Percentiles rank a stretch among this genome's conserved stretches.
Evolutionary conservation across 2,888 invertebrate genomes (phyloP).

Genomic region (Callyntrura sp.): DNA sequence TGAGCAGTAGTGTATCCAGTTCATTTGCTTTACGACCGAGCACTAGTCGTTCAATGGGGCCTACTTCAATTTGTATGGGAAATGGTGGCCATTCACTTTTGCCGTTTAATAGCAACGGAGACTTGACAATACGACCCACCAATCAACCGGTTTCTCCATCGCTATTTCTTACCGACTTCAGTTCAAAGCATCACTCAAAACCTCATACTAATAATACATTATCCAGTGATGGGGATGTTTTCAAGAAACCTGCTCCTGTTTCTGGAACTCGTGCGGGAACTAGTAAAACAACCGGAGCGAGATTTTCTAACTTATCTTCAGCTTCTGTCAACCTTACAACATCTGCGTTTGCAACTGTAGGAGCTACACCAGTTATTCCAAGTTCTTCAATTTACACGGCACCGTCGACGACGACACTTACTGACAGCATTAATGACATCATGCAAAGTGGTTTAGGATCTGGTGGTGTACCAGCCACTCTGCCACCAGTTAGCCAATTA

Average conservation of each 20-base stretch:
- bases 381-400: not conserved
- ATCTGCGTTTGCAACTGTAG: constrained; percentile 51
- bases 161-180: constrained; percentile 31
- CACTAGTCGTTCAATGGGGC: not conserved
- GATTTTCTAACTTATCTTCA: not conserved
- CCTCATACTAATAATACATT: not conserved
- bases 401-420: not conserved
- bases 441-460: not conserved
- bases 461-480: not conserved
- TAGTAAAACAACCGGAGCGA: constrained; percentile 21
- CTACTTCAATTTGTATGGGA: not conserved
- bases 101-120: constrained; percentile 57
- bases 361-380: not conserved
- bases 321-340: not conserved
- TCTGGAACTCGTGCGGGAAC: not conserved
- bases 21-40: constrained; percentile 22
- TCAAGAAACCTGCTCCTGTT: constrained; percentile 73
- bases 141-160: constrained; percentile 51
- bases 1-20: not conserved
- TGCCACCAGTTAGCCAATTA: constrained; percentile 26
- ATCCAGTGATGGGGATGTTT: constrained; percentile 56
- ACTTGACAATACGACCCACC: constrained; percentile 69
- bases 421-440: not conserved
- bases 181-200: constrained; percentile 5
- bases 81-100: constrained; percentile 4